Conservation (phyloP, 2,888 invertebrate genomes). For the Drosophila pseudotakahashii region DNA sequence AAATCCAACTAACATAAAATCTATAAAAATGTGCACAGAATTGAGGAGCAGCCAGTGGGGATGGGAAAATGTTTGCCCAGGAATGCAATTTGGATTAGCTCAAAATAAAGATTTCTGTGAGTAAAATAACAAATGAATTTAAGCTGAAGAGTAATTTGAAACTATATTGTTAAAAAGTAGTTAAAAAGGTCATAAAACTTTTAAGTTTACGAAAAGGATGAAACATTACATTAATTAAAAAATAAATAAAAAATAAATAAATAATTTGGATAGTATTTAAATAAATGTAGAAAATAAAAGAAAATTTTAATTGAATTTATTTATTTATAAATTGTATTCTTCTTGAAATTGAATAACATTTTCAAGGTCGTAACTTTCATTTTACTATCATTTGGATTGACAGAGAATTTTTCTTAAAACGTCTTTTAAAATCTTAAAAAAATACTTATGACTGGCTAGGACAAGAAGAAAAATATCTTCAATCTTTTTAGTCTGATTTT, state of each 20-base stretch:
- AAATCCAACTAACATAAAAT: slow-evolving; percentile 46
- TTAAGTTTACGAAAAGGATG: background rate
- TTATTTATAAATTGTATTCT: no score
- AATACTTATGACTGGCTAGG: no score
- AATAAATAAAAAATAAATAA: no score
- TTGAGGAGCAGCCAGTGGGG: slow-evolving; percentile 41
- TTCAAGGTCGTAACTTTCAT: no score
- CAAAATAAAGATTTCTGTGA: slow-evolving; percentile 9
- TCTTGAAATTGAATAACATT: no score
- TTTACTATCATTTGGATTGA: no score
- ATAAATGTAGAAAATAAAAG: no score
- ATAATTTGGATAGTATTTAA: no score
- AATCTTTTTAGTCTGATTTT: background rate
- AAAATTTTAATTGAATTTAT: no score
- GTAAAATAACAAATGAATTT: background rate
- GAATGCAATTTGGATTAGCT: slow-evolving; percentile 45
- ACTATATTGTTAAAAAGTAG: background rate
- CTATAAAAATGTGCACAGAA: slow-evolving; percentile 51
- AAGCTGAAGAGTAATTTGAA: background rate
- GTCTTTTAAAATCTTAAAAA: no score
- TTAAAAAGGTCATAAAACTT: background rate
- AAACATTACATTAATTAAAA: no score
- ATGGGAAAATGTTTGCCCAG: slow-evolving; percentile 25
- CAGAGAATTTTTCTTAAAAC: no score
- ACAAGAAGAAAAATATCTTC: background rate